phyloP scores from a whole-genome alignment of 2,888 invertebrate species.

The Rhagonycha fulva region DNA sequence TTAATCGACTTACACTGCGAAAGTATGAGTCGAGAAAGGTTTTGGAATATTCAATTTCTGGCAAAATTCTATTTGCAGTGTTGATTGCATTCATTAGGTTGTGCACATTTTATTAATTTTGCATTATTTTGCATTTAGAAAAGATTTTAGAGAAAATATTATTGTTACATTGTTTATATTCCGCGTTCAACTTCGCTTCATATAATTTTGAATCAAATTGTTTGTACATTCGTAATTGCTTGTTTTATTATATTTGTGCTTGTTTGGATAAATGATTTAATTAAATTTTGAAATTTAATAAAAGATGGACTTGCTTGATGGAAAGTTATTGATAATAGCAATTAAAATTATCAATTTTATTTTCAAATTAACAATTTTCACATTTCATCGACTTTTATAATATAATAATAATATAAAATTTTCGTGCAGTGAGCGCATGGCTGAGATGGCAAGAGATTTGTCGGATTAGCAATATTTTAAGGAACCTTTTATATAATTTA shows the following conservation, averaged over 20 bases:
- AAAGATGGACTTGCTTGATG: constrained; percentile 35
- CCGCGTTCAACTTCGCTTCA: neutral
- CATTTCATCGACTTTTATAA: neutral
- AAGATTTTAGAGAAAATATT: neutral
- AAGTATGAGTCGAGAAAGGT: neutral
- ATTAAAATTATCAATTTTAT: neutral
- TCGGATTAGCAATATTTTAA: constrained; percentile 18
- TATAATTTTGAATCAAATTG: neutral
- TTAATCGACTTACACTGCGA: neutral
- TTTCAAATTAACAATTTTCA: neutral
- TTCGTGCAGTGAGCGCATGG: too few relatives aligned
- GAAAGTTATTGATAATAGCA: constrained; percentile 2
- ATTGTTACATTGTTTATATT: neutral
- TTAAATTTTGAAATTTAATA: neutral
- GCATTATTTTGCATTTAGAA: neutral
- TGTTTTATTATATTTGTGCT: constrained; percentile 3
- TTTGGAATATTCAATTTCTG: neutral
- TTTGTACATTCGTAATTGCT: neutral
- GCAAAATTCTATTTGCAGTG: neutral
- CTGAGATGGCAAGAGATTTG: neutral
- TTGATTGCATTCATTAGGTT: neutral
- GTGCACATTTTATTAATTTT: neutral
- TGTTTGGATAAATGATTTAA: neutral
- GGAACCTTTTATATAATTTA: constrained; percentile 16
- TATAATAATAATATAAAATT: too few relatives aligned